These are phyloP conservation scores for Rhinoraja longicauda DNA, from an alignment of 2,797 vertebrate species.

Conservation along the genomic window DNA sequence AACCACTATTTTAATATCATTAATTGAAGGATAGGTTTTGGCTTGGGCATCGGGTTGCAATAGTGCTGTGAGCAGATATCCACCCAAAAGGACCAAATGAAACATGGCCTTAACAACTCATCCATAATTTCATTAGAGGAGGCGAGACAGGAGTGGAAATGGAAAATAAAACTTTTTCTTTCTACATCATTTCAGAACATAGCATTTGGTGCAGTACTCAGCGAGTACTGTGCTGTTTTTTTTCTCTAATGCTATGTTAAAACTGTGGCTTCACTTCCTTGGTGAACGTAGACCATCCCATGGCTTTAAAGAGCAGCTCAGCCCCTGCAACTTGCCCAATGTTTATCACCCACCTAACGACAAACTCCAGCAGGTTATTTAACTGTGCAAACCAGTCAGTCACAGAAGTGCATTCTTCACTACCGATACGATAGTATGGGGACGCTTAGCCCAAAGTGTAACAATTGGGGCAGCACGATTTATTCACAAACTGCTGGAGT, in stretches of 20 bases:
- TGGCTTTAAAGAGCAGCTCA: background rate
- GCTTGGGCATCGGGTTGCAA: background rate
- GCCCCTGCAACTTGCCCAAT: background rate
- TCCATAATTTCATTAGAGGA: background rate
- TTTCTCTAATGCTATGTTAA: background rate
- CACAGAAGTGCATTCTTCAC: background rate
- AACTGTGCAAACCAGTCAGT: background rate
- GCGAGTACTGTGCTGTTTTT: background rate
- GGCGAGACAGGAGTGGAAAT: background rate
- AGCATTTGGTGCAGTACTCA: background rate
- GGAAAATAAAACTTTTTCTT: too few species aligned
- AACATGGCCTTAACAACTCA: background rate
- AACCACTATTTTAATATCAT: background rate
- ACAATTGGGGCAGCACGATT: too few species aligned
- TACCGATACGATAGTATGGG: background rate
- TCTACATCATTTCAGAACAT: background rate
- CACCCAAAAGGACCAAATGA: background rate
- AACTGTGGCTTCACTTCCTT: background rate
- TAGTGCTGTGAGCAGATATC: background rate
- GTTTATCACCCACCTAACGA: background rate
- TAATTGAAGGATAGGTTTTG: background rate
- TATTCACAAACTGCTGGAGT: too few species aligned
- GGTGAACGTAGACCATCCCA: background rate
- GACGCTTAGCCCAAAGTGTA: too few species aligned
- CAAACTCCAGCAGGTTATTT: background rate